These are phyloP conservation scores for Petrocephalus zakoni DNA, from an alignment of 2,113 vertebrate species.

Conservation along the genomic window DNA sequence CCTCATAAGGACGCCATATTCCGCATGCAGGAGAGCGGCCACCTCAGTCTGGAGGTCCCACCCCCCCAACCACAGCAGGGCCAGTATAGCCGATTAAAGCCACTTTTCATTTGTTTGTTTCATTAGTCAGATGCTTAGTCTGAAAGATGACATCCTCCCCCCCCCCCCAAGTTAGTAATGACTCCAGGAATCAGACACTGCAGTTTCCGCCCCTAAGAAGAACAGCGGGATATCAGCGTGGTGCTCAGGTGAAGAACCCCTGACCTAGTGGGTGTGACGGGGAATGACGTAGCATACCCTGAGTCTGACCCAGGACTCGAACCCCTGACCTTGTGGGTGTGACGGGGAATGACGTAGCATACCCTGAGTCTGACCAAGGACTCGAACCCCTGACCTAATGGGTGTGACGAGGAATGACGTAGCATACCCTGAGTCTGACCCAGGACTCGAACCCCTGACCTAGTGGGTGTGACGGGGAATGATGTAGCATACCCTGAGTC, in stretches of 20 bases:
- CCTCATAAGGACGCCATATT: slow-evolving; percentile 20
- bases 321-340: not conserved
- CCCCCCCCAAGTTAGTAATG: not conserved
- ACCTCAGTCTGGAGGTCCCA: not conserved
- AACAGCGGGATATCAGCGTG: not conserved
- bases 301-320: not conserved
- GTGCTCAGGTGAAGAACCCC: not conserved
- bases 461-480: not conserved
- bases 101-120: not conserved
- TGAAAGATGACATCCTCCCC: not conserved
- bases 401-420: not conserved
- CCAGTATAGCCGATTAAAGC: slow-evolving; percentile 21
- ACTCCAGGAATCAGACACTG: not conserved
- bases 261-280: not conserved
- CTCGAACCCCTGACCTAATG: not conserved
- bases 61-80: slow-evolving; percentile 9
- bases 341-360: not conserved
- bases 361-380: not conserved
- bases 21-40: not conserved
- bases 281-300: too few relatives aligned
- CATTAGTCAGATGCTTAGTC: not conserved
- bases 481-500: not conserved
- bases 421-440: not conserved
- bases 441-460: not conserved
- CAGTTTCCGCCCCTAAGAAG: not conserved